Percentiles rank a stretch among this genome's conserved stretches.
Evolutionary conservation across 2,113 vertebrate genomes (phyloP).

Genomic region (Raja brachyura): DNA sequence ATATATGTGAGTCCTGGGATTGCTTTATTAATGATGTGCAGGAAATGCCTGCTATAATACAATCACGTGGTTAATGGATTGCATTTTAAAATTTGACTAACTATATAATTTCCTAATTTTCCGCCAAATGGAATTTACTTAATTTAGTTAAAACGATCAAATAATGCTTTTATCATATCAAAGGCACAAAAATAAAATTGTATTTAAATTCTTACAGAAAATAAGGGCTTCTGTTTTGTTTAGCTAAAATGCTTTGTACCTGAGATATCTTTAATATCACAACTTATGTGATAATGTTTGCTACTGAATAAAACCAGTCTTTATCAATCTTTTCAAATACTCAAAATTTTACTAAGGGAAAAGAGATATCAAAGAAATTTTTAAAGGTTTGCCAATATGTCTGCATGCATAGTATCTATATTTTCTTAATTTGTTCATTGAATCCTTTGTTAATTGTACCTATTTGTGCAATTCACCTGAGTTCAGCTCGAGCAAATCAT

Average conservation of each 20-base stretch:
- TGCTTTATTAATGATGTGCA: background rate
- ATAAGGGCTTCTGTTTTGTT: slow-evolving; percentile 39
- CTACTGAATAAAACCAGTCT: slow-evolving; percentile 50
- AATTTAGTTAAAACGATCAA: slow-evolving; percentile 17
- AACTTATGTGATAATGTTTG: slow-evolving; percentile 60
- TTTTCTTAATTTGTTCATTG: slow-evolving; percentile 74
- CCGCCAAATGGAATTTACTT: slow-evolving; percentile 27
- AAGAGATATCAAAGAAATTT: slow-evolving; percentile 47
- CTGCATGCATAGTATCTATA: slow-evolving; percentile 75
- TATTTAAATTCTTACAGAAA: slow-evolving; percentile 37
- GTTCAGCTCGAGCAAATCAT: slow-evolving; percentile 4
- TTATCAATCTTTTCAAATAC: slow-evolving; percentile 34
- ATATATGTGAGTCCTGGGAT: background rate
- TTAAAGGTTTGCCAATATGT: slow-evolving; percentile 70
- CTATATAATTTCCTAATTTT: slow-evolving; percentile 23
- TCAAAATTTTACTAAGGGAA: slow-evolving; percentile 8
- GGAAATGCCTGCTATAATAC: background rate
- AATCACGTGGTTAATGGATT: slow-evolving; percentile 20
- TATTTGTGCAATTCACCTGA: slow-evolving; percentile 63
- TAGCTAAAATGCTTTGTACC: slow-evolving; percentile 37
- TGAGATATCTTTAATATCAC: slow-evolving; percentile 42
- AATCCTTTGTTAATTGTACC: slow-evolving; percentile 67
- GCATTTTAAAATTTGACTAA: background rate
- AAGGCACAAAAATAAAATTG: slow-evolving; percentile 37
- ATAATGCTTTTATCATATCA: slow-evolving; percentile 26